These are phyloP conservation scores for Cyrtorhinus lividipennis DNA, from an alignment of 1,140 invertebrate species.

Conservation along the genomic window DNA sequence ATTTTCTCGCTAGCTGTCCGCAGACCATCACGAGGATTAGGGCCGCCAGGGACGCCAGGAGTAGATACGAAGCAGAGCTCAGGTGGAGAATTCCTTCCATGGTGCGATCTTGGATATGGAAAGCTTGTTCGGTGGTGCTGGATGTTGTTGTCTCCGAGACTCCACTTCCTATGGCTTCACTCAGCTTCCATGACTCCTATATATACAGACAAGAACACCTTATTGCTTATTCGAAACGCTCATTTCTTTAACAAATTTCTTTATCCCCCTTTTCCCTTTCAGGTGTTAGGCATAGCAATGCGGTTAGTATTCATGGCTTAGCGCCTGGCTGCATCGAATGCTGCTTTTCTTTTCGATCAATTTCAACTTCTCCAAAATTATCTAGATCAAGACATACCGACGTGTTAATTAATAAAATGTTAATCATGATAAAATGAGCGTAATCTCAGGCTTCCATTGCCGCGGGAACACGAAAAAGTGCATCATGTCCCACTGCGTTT, in stretches of 20 bases:
- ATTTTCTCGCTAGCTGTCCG: background rate
- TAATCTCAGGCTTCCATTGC: no score
- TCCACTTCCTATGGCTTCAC: slow-evolving; percentile 20
- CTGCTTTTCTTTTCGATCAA: background rate
- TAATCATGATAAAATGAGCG: no score
- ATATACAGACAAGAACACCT: slow-evolving; percentile 13
- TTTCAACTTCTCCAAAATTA: background rate
- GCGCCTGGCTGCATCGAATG: background rate
- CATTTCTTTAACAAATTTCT: slow-evolving; percentile 19
- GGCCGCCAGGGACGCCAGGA: slow-evolving; percentile 12
- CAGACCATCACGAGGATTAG: background rate
- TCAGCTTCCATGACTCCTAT: slow-evolving; percentile 8
- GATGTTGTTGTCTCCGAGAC: slow-evolving; percentile 16
- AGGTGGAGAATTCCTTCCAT: slow-evolving; percentile 20
- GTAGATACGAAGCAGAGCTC: slow-evolving; percentile 20
- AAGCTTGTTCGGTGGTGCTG: background rate
- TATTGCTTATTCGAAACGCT: slow-evolving; percentile 14
- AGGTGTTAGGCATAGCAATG: slow-evolving; percentile 9
- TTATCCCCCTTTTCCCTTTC: slow-evolving; percentile 19
- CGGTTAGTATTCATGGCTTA: background rate
- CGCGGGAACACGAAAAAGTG: no score
- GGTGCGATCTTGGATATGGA: background rate
- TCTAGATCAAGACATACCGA: no score
- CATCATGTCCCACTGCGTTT: no score
- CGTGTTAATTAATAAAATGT: no score